Evolutionary conservation across 2,797 vertebrate species (phyloP).

Genomic region (Pelobates cultripes): DNA sequence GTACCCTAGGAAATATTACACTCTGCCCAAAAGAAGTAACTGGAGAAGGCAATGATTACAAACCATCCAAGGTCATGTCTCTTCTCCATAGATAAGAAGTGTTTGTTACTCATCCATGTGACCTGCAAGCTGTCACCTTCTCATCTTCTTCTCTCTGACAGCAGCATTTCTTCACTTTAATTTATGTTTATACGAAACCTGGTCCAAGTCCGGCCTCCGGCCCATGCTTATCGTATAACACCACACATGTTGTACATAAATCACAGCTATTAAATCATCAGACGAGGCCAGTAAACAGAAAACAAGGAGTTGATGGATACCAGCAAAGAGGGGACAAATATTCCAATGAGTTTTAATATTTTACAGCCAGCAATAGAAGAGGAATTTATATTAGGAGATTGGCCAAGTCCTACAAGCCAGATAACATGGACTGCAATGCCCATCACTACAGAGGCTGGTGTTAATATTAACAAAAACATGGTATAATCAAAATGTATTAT

Average conservation of each 20-base stretch:
- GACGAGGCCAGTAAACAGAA: slow-evolving; percentile 5
- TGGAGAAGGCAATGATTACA: neutral
- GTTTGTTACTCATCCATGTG: neutral
- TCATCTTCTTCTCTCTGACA: neutral
- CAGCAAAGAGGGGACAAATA: slow-evolving; percentile 10
- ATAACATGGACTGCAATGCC: no score
- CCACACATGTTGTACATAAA: slow-evolving; percentile 47
- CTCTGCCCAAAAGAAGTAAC: neutral
- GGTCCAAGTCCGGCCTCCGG: neutral
- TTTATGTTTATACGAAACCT: slow-evolving; percentile 28
- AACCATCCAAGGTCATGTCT: slow-evolving; percentile 26
- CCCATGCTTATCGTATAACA: slow-evolving; percentile 26
- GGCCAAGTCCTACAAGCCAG: no score
- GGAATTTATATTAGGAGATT: no score
- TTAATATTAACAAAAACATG: no score
- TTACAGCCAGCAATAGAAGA: neutral
- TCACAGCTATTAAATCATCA: slow-evolving; percentile 32
- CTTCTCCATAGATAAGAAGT: neutral
- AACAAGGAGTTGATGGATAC: slow-evolving; percentile 13
- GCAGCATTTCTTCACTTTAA: slow-evolving; percentile 15
- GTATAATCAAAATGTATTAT: no score
- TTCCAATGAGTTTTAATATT: neutral
- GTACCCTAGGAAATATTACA: neutral
- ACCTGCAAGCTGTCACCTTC: neutral
- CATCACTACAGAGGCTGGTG: no score